Evolutionary conservation across 1,140 invertebrate species (phyloP).

Genomic region (Ceratina calcarata): DNA sequence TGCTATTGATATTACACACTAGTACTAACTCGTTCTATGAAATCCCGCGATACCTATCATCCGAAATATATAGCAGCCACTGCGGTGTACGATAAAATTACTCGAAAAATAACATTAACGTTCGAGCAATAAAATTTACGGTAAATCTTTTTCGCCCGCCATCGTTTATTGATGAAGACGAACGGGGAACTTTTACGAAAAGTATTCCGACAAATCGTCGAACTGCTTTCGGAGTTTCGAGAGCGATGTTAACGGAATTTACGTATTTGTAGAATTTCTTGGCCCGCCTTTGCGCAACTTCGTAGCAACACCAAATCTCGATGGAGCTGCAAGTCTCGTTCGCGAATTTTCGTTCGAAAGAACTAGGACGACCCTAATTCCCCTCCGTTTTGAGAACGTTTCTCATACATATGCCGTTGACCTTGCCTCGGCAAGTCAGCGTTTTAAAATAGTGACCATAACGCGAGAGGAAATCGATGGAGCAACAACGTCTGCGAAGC

Average conservation of each 20-base stretch:
- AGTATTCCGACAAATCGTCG: background rate
- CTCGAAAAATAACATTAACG: no score
- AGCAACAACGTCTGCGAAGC: background rate
- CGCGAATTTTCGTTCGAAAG: background rate
- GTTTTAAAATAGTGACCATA: no score
- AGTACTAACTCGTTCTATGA: background rate
- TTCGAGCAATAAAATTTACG: no score
- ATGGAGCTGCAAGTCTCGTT: background rate
- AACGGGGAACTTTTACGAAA: background rate
- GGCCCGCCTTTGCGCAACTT: background rate
- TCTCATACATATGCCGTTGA: background rate
- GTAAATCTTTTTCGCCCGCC: no score
- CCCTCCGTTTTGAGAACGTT: background rate
- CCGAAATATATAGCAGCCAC: background rate
- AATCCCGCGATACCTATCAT: background rate
- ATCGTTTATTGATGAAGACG: background rate
- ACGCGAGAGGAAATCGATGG: background rate
- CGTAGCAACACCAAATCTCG: background rate
- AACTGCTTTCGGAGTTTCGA: background rate
- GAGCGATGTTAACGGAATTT: background rate
- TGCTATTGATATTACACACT: background rate
- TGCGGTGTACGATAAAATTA: no score
- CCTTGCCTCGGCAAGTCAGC: no score
- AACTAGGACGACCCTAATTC: background rate
- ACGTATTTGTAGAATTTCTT: conserved; percentile 1